Base-by-base conservation (phyloP, 2,888 invertebrate genomes). In the Himalopsyche kuldschensis region DNA sequence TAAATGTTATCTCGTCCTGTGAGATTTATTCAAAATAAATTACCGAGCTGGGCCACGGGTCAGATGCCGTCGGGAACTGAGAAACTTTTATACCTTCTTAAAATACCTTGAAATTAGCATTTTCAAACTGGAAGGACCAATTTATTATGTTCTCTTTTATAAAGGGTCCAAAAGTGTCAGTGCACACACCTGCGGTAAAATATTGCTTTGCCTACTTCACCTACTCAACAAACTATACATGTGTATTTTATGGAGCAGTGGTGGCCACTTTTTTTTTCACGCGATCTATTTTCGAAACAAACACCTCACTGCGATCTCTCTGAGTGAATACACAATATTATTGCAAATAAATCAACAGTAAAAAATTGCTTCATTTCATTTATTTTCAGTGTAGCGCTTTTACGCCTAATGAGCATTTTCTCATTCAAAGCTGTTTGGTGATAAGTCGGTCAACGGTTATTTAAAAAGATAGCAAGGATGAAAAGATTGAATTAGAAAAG, bases 141-240 rank as follows among this genome's bases (percentile, higher is more conserved):
- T 80, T 80, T 83, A 83, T 83, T 78, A 75, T 80, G 80, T 48
- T 63, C 82, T 82, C 63, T 79, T 41, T 78, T 55, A 79, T 76
- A 82, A 82, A 82, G 79, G 79, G 76, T 27, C 47, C 24, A 27
- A 82, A 75, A 77, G 47, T 85, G 85, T 85, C 85, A 84, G 48
- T 80, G 75, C 15, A 81, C 30, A 85, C 85, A 85, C 85, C 85
- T 85, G 85, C 84, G 80, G 76, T 84, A 81, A 85, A 78, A 77
- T 82, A 85, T 83, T 20, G 83, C 80, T 55, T 82, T 41, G 69
- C 78, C 82, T 78, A 82, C 35, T 78, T 69, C 27, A 30, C 69
- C 69, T 30, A 27, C 69, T 10, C 24, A 63, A 63, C 63, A 27
- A 63, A 63, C 63, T 63, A 63, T 69, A 27, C 27, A 24, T 27